Evolutionary conservation across 2,113 vertebrate species (phyloP), one percentile per base, ranked within the genome.

Genomic region (Hippopotamus amphibius): DNA sequence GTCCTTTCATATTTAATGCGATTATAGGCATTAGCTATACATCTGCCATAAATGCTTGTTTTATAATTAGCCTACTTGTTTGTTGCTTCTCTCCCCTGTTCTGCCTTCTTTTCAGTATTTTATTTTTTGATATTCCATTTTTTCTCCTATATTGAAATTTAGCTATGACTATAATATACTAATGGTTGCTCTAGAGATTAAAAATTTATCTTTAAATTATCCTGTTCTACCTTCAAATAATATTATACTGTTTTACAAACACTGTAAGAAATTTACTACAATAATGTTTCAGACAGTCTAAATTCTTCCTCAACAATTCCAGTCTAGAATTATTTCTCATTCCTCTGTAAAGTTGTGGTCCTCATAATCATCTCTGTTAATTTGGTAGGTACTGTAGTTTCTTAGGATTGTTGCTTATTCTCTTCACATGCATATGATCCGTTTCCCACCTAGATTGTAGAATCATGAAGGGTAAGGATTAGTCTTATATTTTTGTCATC

Each of bases 381-480:
- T 26, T 53, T 26, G 22, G 21, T 59, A n/a, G n/a, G 6, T 79
- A 53, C 21, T 15, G 41, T 3, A 43, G 7, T 28, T 72, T 22
- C 37, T 59, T 68, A 65, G 53, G 11, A 26, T 46, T 71, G 15
- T 33, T 55, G 66, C 12, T 80, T 80, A 72, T 55, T 86, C 33
- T 37, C 7, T 66, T 82, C 66, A 30, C 0, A 4, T 48, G 6
- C 0, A 2, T 74, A 37, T 30, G 7, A 24, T 6, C 0, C 46
- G 17, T 53, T 37, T 89, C 17, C 43, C 21, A 61, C 37, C 10
- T 71, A 46, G 41, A 96, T 26, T 55, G 5, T n/a, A 10, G n/a
- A 85, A 22, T 84, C 61, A 61, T 28, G 15, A 2, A 46, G 57
- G 46, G 3, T 26, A 7, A 19, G 22, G 9, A 68, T 19, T 41